A percentile compares a stretch with the other conserved stretches of the same genome.
Evolutionary conservation across 2,797 vertebrate species (phyloP).

Genomic region (Acanthurus lineatus): DNA sequence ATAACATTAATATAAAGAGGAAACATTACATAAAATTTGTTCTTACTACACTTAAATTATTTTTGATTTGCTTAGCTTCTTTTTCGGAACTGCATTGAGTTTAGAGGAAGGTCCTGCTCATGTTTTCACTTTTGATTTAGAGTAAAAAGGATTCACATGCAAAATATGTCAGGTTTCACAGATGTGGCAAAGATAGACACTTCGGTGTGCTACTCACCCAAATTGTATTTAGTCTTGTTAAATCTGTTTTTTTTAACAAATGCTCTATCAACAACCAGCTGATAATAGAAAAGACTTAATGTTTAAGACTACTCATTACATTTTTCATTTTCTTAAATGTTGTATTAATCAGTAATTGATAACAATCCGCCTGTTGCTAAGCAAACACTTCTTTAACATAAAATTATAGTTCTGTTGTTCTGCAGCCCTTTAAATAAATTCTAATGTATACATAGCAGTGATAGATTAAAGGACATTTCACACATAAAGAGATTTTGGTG

Average conservation of each 20-base stretch:
- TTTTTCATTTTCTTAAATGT: slow-evolving; percentile 20
- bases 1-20: background rate
- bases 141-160: too few relatives aligned
- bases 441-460: slow-evolving; percentile 4
- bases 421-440: slow-evolving; percentile 21
- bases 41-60: too few relatives aligned
- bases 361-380: slow-evolving; percentile 3
- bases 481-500: background rate
- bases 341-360: slow-evolving; percentile 28
- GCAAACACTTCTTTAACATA: slow-evolving; percentile 3
- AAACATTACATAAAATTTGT: too few relatives aligned
- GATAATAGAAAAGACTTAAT: slow-evolving; percentile 21
- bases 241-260: too few relatives aligned
- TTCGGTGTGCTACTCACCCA: too few relatives aligned
- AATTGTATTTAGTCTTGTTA: too few relatives aligned
- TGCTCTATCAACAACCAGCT: slow-evolving; percentile 4
- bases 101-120: too few relatives aligned
- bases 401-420: background rate
- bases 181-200: too few relatives aligned
- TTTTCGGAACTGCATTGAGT: too few relatives aligned
- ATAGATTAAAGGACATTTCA: slow-evolving; percentile 25
- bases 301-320: slow-evolving; percentile 22
- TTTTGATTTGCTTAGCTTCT: too few relatives aligned
- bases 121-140: too few relatives aligned
- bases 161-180: too few relatives aligned